phyloP scores from a whole-genome alignment of 2,113 vertebrate genomes.

The Laticauda laticaudata region DNA sequence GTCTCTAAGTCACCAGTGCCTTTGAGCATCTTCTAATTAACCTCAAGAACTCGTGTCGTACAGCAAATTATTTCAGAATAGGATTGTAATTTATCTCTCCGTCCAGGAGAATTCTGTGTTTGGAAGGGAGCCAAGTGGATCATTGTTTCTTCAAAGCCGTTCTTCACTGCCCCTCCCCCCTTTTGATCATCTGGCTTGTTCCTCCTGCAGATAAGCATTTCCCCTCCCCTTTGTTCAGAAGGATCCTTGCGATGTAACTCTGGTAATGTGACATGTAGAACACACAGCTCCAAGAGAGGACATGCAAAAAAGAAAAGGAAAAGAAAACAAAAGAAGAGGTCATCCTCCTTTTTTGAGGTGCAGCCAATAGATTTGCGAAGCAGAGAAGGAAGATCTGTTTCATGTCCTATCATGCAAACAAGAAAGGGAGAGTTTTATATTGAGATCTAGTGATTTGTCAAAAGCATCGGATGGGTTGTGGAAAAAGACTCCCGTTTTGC shows the following conservation, averaged over 20 bases:
- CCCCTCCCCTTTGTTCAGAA: slow-evolving; percentile 30
- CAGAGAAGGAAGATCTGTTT: slow-evolving; percentile 36
- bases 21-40: background rate
- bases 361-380: slow-evolving; percentile 17
- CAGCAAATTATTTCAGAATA: slow-evolving; percentile 39
- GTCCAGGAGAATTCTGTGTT: background rate
- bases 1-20: background rate
- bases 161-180: background rate
- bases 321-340: background rate
- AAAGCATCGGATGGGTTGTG: background rate
- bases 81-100: slow-evolving; percentile 29
- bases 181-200: slow-evolving; percentile 21
- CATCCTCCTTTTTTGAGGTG: background rate
- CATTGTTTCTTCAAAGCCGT: background rate
- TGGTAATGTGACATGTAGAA: slow-evolving; percentile 16
- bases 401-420: slow-evolving; percentile 49
- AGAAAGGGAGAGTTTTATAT: slow-evolving; percentile 31
- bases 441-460: slow-evolving; percentile 25
- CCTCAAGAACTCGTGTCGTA: background rate
- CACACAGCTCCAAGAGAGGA: background rate
- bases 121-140: slow-evolving; percentile 41
- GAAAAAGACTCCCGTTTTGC: background rate
- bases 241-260: slow-evolving; percentile 22
- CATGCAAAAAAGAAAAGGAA: background rate
- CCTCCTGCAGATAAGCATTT: slow-evolving; percentile 21